Evolutionary conservation across 64 coral and sea anemone species (phyloP), one percentile per base, ranked within the genome.

Genomic region (Dendronephthya gigantea): DNA sequence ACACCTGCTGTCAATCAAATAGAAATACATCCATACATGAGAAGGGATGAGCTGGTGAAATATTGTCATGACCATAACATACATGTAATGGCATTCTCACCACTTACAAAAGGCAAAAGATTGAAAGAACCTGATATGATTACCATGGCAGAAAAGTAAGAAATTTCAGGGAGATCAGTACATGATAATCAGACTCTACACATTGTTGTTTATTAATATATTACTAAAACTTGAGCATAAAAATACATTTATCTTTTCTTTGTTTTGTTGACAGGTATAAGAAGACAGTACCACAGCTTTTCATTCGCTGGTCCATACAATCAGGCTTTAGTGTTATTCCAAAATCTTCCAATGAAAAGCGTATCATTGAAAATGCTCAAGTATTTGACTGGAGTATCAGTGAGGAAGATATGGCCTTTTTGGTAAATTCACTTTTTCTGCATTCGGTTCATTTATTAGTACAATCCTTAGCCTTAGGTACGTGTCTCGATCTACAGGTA

Each of bases 1-100:
- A 75, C 70, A 1, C 88, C 88, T 48, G 83, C 88, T 75, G 88
- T 90, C 29, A 90, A 90, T 85, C 88, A 90, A 85, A 40, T 90
- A 74, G 88, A 90, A 35, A 82, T 90, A 4, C 83, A 90, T 75
- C 88, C 88, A 1, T 90, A 50, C 70, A 84, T 83, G 88, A 82
- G 68, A n/a, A 85, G 72, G 49, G 88, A 90, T 49, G 41, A 85
- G 0, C 66, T 90, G 49, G 88, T 90, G 48, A 40, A 72, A 4
- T 90, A 90, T 84, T 90, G 88, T 33, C 65, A 7, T 48, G 48
- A 85, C 22, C 59, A 85, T 37, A 83, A 48, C 40, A 90, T 90
- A 74, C 82, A 45, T 12, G 4, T 84, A 84, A 90, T 85, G 83
- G 88, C 82, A 15, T 90, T 70, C 39, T 90, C 56, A 27, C 88